Evolutionary conservation across 35 echinoderm and acorn worm genomes (phyloP).

Genomic region (Diadema setosum): DNA sequence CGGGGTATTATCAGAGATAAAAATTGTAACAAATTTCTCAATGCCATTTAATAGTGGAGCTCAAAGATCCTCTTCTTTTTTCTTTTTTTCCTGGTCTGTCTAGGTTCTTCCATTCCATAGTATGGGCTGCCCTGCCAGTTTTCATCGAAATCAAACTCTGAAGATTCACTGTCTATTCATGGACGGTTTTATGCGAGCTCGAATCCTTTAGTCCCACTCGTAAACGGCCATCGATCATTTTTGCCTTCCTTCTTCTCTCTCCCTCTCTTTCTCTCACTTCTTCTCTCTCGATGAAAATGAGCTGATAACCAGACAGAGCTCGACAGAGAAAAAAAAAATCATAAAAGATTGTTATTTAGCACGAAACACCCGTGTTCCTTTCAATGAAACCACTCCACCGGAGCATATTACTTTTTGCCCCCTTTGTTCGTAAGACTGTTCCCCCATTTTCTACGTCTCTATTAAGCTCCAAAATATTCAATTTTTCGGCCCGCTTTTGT

Average conservation of each 20-base stretch:
- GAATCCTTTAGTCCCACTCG: neutral
- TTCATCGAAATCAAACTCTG: neutral
- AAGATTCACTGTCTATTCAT: neutral
- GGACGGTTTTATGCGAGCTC: neutral
- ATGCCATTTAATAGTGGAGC: no score
- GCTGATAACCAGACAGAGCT: no score
- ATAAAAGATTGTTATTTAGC: neutral
- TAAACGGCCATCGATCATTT: neutral
- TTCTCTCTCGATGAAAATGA: no score
- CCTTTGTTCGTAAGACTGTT: neutral
- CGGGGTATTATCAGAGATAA: neutral
- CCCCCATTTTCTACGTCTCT: constrained; percentile 12
- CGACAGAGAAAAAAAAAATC: no score
- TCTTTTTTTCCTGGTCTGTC: no score
- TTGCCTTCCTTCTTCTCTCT: neutral
- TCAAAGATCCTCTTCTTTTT: no score
- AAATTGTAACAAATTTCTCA: constrained; percentile 19
- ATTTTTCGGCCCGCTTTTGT: neutral
- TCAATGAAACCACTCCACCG: neutral
- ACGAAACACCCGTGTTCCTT: neutral
- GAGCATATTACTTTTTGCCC: constrained; percentile 10
- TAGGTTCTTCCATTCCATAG: no score
- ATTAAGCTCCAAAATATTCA: neutral
- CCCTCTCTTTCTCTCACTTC: no score
- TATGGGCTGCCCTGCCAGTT: neutral